Base-by-base conservation (phyloP, 2,113 vertebrate species). In the Echinops telfairi region DNA sequence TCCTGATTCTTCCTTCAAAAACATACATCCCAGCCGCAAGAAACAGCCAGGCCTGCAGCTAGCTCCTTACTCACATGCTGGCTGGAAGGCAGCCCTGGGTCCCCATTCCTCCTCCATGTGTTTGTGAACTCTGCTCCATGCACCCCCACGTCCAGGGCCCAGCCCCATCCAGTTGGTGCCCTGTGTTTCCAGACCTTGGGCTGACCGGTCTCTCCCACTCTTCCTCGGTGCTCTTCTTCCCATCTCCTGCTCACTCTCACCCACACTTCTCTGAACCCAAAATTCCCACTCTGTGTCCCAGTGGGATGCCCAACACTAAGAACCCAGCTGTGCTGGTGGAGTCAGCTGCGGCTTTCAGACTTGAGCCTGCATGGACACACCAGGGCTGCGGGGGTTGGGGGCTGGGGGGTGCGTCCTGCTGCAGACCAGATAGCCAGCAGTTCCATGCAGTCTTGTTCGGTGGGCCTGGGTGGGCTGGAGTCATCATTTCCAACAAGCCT, bases 1-100 rank as follows among this genome's bases (percentile, higher is more conserved):
- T 14, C 83, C 47, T 20, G 2, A 29, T 75, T 90, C n/a, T 80
- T 57, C 12, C 58, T 83, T 53, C 66, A 43, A n/a, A 93, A 89
- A n/a, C 40, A n/a, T 62, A 90, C 1, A 3, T 23, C 68, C 33
- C 43, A n/a, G 20, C 27, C 1, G 3, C 11, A 25, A 81, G 73
- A 77, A 75, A 33, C 15, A 15, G 23, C 62, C 36, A 40, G 47
- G 25, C 60, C 60, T 11, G 4, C 47, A 53, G 47, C 10, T 53
- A 53, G 3, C 6, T 60, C 27, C 11, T n/a, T n/a, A 31, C 7
- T 47, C 53, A 47, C 11, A 22, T 22, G n/a, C 36, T 19, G 27
- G 76, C 40, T 47, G 17, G 70, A 71, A 33, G 17, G n/a, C 70
- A 33, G n/a, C n/a, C 17, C 4, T 33, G 76, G 40, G 76, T 16